Conservation (phyloP, 2,797 vertebrate genomes). For the Falco peregrinus region DNA sequence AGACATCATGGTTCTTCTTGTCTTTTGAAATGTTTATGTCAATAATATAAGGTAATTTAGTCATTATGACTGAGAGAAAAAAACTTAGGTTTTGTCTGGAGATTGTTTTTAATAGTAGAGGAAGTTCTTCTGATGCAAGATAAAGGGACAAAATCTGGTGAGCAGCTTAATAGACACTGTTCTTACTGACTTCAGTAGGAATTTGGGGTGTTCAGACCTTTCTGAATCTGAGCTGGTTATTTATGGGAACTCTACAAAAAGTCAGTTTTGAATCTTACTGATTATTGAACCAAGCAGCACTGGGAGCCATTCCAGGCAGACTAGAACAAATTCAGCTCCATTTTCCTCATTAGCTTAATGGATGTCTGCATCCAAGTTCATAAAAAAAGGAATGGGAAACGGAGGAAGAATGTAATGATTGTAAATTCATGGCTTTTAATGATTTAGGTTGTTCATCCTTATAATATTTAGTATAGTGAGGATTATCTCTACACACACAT, state of each 20-base stretch:
- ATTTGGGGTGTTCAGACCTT: background rate
- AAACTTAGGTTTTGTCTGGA: background rate
- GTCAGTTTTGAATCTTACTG: background rate
- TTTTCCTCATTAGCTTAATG: conserved; percentile 3
- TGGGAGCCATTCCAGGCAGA: background rate
- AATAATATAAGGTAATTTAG: conserved; percentile 41
- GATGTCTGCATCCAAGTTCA: background rate
- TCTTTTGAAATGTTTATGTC: conserved; percentile 51
- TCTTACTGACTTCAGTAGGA: background rate
- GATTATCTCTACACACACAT: background rate
- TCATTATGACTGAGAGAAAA: background rate
- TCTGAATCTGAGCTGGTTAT: background rate
- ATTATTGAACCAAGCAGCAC: background rate
- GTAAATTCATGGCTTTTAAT: background rate
- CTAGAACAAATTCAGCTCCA: background rate
- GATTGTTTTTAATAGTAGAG: background rate
- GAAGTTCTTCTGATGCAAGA: conserved; percentile 27
- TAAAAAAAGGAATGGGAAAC: background rate
- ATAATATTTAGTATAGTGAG: background rate
- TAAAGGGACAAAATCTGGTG: background rate
- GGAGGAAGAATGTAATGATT: background rate
- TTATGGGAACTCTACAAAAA: conserved; percentile 19
- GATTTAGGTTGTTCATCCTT: background rate
- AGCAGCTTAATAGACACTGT: background rate
- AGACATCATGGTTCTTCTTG: conserved; percentile 3